Percentiles rank a stretch among this genome's conserved stretches.
Conservation (phyloP, 1,140 invertebrate species). For the Microplitis demolitor region DNA sequence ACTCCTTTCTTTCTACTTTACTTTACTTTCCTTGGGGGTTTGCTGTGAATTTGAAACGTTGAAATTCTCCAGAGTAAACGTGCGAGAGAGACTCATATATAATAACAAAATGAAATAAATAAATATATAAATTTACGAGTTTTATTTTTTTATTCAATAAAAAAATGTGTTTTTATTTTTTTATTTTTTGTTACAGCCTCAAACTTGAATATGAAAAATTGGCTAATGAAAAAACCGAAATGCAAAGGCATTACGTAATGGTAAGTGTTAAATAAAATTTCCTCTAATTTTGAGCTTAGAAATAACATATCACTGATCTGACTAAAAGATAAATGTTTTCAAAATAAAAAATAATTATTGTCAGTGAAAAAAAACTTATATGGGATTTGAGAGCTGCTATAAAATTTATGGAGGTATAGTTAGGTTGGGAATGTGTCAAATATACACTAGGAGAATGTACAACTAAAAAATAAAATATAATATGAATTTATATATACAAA, state of each 20-base stretch:
- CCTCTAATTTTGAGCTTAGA: no score
- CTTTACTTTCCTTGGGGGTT: constrained; percentile 10
- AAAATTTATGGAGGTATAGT: no score
- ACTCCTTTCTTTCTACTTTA: constrained; percentile 23
- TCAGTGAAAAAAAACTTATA: no score
- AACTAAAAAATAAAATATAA: neutral
- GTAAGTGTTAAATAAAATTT: constrained; percentile 64
- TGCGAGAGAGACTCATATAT: neutral
- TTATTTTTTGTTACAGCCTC: constrained; percentile 68
- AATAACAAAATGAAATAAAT: neutral
- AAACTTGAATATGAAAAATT: constrained; percentile 91
- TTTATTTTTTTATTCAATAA: neutral
- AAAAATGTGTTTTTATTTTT: constrained; percentile 27
- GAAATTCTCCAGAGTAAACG: constrained; percentile 36
- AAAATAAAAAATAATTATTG: no score
- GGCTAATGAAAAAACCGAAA: constrained; percentile 95
- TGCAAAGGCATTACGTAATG: constrained; percentile 97
- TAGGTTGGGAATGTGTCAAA: no score
- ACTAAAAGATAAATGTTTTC: no score
- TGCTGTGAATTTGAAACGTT: constrained; percentile 40
- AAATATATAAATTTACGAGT: neutral
- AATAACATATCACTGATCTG: no score
- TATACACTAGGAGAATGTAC: no score
- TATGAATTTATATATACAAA: neutral
- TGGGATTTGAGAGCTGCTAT: no score